Percentiles rank a stretch among this genome's conserved stretches.
Conservation (phyloP, 2,888 invertebrate species). For the Cosmorhoe ocellata region DNA sequence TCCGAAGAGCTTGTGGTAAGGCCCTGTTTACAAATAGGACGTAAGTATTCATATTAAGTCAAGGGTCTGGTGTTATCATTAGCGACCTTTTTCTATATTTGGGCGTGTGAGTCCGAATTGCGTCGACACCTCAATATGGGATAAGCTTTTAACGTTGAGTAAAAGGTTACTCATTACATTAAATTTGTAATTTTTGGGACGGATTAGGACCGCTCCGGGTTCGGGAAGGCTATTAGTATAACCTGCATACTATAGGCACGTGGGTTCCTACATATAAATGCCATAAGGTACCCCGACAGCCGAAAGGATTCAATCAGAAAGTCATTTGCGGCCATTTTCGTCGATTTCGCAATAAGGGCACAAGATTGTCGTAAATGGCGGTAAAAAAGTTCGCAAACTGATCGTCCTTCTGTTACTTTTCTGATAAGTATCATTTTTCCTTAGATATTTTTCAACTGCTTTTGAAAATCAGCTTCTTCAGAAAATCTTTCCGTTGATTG, state of each 20-base stretch:
- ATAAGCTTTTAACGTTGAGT: slow-evolving; percentile 31
- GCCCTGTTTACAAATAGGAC: no score
- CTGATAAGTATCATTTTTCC: slow-evolving; percentile 15
- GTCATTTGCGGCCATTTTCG: slow-evolving; percentile 42
- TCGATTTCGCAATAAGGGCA: slow-evolving; percentile 29
- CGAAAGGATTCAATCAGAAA: slow-evolving; percentile 50
- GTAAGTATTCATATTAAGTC: no score
- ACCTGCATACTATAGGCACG: slow-evolving; percentile 32
- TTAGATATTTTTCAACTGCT: slow-evolving; percentile 1
- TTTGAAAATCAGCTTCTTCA: not conserved
- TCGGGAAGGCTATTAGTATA: slow-evolving; percentile 40
- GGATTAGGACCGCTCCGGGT: slow-evolving; percentile 37
- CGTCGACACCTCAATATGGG: slow-evolving; percentile 19
- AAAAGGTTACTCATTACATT: slow-evolving; percentile 34
- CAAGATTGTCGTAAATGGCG: slow-evolving; percentile 37
- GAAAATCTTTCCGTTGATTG: no score
- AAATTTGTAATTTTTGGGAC: slow-evolving; percentile 35
- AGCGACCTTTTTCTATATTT: slow-evolving; percentile 15
- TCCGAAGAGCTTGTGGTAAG: no score
- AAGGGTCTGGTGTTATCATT: not conserved
- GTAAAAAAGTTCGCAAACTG: slow-evolving; percentile 33
- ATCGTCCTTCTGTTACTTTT: slow-evolving; percentile 24
- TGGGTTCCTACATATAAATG: slow-evolving; percentile 42
- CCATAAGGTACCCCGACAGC: slow-evolving; percentile 31
- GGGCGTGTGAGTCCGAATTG: slow-evolving; percentile 9